These are phyloP conservation scores for Dendronephthya gigantea DNA, from an alignment of 64 coral and sea anemone genomes.

Conservation along the genomic window DNA sequence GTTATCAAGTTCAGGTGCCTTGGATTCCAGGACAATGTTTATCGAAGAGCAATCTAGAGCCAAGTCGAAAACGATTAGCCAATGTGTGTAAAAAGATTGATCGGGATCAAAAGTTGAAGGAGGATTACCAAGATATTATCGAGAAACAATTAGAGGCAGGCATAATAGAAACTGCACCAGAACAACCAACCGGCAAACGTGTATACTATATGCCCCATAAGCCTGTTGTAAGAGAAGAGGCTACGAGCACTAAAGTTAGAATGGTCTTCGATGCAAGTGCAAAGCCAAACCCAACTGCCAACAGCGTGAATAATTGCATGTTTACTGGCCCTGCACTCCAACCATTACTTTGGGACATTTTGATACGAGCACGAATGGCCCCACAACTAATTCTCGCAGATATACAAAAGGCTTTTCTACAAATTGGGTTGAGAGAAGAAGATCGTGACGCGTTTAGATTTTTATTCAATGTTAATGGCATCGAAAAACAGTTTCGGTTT, in stretches of 20 bases:
- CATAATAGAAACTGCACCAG: neutral
- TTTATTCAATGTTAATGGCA: constrained; percentile 29
- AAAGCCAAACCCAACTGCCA: neutral
- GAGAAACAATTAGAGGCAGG: neutral
- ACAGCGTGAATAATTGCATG: neutral
- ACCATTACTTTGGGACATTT: constrained; percentile 13
- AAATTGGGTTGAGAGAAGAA: constrained; percentile 3
- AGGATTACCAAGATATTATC: neutral
- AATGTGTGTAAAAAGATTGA: neutral
- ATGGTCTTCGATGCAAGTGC: too few species aligned
- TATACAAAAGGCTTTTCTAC: too few species aligned
- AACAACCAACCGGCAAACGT: neutral
- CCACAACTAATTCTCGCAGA: constrained; percentile 13
- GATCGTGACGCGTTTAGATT: too few species aligned
- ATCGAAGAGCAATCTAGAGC: neutral
- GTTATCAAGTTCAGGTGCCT: neutral
- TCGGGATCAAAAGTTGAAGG: neutral
- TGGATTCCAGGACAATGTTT: neutral
- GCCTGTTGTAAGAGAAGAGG: too few species aligned
- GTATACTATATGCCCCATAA: too few species aligned
- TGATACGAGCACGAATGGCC: constrained; percentile 26
- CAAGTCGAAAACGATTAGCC: constrained; percentile 1
- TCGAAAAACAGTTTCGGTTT: constrained; percentile 36
- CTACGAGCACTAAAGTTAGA: neutral
- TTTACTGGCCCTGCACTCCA: neutral